Evolutionary conservation across 1,140 invertebrate species (phyloP).

Genomic region (Andricus grossulariae): DNA sequence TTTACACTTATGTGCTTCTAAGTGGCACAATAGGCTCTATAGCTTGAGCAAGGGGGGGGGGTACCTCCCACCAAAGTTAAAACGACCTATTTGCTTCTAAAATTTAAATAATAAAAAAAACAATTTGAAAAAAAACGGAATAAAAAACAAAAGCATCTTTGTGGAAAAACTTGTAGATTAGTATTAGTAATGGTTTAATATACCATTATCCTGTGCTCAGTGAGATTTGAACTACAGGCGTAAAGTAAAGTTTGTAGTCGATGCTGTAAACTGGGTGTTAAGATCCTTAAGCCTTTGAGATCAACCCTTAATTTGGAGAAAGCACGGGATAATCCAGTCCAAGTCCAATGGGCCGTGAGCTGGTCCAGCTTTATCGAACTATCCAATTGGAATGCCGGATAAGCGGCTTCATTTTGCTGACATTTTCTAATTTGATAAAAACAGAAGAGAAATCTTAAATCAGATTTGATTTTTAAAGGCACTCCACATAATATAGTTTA

Average conservation of each 20-base stretch:
- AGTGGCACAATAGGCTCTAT: no score
- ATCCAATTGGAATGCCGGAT: slow-evolving; percentile 83
- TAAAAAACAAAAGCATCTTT: not conserved
- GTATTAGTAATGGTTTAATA: slow-evolving; percentile 11
- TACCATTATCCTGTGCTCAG: slow-evolving; percentile 78
- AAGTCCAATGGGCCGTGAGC: slow-evolving; percentile 78
- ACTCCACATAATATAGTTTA: not conserved
- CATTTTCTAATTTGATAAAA: slow-evolving; percentile 78
- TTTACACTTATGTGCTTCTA: no score
- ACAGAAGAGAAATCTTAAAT: not conserved
- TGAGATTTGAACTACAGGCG: slow-evolving; percentile 81
- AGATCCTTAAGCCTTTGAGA: slow-evolving; percentile 72
- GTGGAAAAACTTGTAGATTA: not conserved
- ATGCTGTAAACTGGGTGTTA: slow-evolving; percentile 78
- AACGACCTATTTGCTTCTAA: no score
- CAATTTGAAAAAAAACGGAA: not conserved
- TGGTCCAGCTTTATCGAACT: slow-evolving; percentile 80
- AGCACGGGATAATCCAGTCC: slow-evolving; percentile 77
- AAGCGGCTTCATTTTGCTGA: slow-evolving; percentile 81
- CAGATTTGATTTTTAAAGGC: slow-evolving; percentile 7
- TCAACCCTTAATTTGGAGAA: slow-evolving; percentile 74
- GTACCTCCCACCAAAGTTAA: no score
- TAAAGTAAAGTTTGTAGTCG: slow-evolving; percentile 81
- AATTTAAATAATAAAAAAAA: no score
- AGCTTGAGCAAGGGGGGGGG: no score